Evolutionary conservation across 2,888 invertebrate species (phyloP).

Genomic region (Megamerina dolium): DNA sequence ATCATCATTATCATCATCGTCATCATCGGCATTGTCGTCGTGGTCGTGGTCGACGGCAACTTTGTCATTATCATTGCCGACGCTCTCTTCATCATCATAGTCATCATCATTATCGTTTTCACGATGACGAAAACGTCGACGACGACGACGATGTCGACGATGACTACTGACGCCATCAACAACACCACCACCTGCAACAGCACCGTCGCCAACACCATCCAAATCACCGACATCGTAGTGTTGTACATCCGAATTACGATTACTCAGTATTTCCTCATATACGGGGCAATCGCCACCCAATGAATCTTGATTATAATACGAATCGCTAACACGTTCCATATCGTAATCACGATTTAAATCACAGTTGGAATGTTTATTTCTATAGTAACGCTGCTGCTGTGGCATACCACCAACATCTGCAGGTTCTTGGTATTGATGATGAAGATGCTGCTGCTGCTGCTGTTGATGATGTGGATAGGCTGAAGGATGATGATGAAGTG

Average conservation of each 20-base stretch:
- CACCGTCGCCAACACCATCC: slow-evolving; percentile 27
- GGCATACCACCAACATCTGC: slow-evolving; percentile 17
- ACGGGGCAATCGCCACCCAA: slow-evolving; percentile 40
- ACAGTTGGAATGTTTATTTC: slow-evolving; percentile 48
- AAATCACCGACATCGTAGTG: slow-evolving; percentile 40
- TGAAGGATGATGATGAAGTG: too few species aligned
- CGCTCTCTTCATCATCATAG: slow-evolving; percentile 33
- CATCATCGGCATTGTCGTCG: slow-evolving; percentile 35
- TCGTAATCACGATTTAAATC: slow-evolving; percentile 28
- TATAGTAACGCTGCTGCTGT: slow-evolving; percentile 36
- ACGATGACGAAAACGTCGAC: slow-evolving; percentile 9
- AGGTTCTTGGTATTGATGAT: slow-evolving; percentile 9
- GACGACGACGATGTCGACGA: slow-evolving; percentile 23
- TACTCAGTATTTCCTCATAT: slow-evolving; percentile 47
- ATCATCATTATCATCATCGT: slow-evolving; percentile 29
- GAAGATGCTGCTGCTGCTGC: too few species aligned
- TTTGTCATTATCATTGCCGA: too few species aligned
- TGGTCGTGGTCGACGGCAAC: slow-evolving; percentile 17
- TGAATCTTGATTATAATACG: slow-evolving; percentile 42
- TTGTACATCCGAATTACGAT: slow-evolving; percentile 43
- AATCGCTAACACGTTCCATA: slow-evolving; percentile 27
- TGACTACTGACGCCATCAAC: slow-evolving; percentile 18
- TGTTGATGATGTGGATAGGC: too few species aligned
- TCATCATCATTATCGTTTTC: slow-evolving; percentile 9
- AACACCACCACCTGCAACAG: slow-evolving; percentile 20